These are phyloP conservation scores for Linhomoeus sp. DNA, from an alignment of 2,888 invertebrate species.

Conservation along the genomic window DNA sequence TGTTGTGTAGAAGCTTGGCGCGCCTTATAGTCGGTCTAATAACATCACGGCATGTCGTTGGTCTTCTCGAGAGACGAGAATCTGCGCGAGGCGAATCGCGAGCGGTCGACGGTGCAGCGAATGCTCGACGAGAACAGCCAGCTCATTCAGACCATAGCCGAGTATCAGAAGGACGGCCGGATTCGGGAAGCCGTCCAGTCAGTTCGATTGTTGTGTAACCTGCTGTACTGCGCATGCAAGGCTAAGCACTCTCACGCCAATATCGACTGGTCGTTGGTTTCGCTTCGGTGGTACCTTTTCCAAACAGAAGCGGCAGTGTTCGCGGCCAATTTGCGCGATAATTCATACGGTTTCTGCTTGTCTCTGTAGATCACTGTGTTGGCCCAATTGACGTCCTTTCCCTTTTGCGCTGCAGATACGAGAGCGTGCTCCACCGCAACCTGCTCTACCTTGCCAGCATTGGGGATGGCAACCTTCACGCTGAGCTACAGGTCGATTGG, in stretches of 20 bases:
- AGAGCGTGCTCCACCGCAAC: constrained; percentile 80
- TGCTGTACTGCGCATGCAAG: no score
- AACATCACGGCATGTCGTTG: no score
- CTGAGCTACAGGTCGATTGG: no score
- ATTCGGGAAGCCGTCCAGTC: neutral
- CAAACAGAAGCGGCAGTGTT: no score
- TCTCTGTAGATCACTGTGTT: neutral
- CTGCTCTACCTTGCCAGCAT: constrained; percentile 82
- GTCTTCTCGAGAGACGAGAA: neutral
- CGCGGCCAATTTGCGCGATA: no score
- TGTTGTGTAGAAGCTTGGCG: no score
- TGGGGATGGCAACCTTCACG: constrained; percentile 82
- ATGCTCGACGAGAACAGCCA: constrained; percentile 90
- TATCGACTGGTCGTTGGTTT: no score
- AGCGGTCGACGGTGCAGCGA: neutral
- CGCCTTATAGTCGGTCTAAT: no score
- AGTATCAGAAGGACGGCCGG: constrained; percentile 75
- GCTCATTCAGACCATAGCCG: constrained; percentile 84
- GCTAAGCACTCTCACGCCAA: no score
- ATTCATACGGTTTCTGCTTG: no score
- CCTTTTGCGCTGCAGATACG: constrained; percentile 65
- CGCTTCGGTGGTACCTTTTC: no score
- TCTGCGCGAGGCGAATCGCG: neutral
- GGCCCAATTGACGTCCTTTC: neutral
- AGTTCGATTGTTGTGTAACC: no score